These are phyloP conservation scores for Heliothis peltigera DNA, from an alignment of 2,888 invertebrate genomes.

Conservation along the genomic window DNA sequence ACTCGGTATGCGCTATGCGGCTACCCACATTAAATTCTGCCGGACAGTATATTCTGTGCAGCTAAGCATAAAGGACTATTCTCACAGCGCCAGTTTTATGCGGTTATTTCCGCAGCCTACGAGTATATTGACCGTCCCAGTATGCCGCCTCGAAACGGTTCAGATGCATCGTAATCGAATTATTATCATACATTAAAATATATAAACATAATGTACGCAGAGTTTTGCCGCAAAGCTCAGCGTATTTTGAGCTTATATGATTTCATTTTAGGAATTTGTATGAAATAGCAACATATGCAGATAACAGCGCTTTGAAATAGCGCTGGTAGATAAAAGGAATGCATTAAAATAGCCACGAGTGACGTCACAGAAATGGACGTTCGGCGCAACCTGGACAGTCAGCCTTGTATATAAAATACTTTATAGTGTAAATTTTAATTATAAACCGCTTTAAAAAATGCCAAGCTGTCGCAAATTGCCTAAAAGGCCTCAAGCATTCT, in stretches of 20 bases:
- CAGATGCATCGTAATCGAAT: conserved; percentile 44
- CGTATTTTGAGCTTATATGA: neutral
- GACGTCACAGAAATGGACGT: neutral
- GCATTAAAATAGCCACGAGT: neutral
- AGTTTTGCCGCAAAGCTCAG: neutral
- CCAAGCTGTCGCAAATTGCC: conserved; percentile 24
- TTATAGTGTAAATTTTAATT: neutral
- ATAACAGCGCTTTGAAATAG: too few species aligned
- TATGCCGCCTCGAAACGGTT: conserved; percentile 34
- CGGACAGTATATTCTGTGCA: conserved; percentile 32
- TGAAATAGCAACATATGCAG: conserved; percentile 5
- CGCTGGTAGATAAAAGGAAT: neutral
- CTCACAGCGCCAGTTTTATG: conserved; percentile 36
- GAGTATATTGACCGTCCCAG: conserved; percentile 22
- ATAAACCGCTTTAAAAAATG: conserved; percentile 12
- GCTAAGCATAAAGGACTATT: conserved; percentile 39
- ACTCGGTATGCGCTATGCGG: conserved; percentile 37
- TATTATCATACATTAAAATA: conserved; percentile 31
- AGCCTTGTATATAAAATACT: too few species aligned
- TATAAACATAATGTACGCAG: conserved; percentile 7
- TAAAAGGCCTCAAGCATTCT: conserved; percentile 32
- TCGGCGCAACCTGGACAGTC: neutral
- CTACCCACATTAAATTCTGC: conserved; percentile 42
- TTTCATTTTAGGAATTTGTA: neutral
- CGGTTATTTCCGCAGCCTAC: conserved; percentile 28